A percentile compares a stretch with the other conserved stretches of the same genome.
phyloP scores from a whole-genome alignment of 2,888 invertebrate genomes.

The Lysandra coridon region DNA sequence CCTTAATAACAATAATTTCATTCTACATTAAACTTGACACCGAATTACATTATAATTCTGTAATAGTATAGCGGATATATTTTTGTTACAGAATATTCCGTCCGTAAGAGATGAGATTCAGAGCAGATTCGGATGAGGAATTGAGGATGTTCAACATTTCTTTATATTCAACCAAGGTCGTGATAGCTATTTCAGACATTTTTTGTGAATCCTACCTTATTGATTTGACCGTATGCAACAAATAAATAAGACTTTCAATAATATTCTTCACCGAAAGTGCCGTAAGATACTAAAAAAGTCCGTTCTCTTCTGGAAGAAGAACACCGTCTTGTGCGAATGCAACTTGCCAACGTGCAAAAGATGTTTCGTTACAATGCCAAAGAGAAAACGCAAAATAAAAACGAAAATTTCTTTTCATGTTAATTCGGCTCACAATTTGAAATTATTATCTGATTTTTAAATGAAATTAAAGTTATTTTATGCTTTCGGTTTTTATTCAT shows the following conservation, averaged over 20 bases:
- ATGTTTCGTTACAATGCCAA: slow-evolving; percentile 50
- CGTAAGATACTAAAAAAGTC: background rate
- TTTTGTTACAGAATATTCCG: slow-evolving; percentile 49
- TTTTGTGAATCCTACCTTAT: background rate
- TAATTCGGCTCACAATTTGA: background rate
- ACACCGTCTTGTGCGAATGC: slow-evolving; percentile 47
- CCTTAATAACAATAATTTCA: too few species aligned
- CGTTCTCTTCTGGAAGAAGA: slow-evolving; percentile 40
- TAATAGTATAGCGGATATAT: background rate
- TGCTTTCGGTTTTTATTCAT: too few species aligned
- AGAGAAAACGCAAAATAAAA: slow-evolving; percentile 39
- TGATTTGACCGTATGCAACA: background rate
- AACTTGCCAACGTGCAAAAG: slow-evolving; percentile 45
- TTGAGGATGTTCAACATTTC: background rate
- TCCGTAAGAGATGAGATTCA: slow-evolving; percentile 49
- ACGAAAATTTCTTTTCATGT: background rate
- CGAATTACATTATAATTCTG: background rate
- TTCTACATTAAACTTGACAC: too few species aligned
- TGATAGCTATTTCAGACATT: background rate
- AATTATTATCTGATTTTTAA: slow-evolving; percentile 14
- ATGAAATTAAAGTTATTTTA: background rate
- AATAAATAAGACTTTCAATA: background rate
- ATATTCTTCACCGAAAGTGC: background rate
- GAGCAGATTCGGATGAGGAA: slow-evolving; percentile 45
- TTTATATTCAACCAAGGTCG: background rate